These are phyloP conservation scores for Colostygia pectinataria DNA, from an alignment of 2,888 invertebrate genomes.

Conservation along the genomic window DNA sequence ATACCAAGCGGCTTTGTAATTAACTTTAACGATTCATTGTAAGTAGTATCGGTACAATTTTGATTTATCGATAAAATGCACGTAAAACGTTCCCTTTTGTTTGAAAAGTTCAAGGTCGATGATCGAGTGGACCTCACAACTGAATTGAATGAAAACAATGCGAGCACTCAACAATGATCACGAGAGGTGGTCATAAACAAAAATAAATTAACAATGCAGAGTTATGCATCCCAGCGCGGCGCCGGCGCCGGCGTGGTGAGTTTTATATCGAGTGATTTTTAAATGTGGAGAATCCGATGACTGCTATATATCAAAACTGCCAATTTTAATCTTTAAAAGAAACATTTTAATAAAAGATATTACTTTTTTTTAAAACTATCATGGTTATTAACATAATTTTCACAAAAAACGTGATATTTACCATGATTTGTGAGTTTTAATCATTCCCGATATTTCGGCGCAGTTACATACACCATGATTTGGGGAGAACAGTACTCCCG, in stretches of 20 bases:
- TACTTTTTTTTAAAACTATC: no score
- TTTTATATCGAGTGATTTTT: constrained; percentile 9
- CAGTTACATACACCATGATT: no score
- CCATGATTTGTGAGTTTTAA: background rate
- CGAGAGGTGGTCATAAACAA: constrained; percentile 30
- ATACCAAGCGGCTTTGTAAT: constrained; percentile 42
- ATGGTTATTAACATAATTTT: no score
- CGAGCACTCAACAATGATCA: constrained; percentile 43
- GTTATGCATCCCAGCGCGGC: constrained; percentile 14
- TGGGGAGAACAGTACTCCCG: no score
- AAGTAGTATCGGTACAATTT: constrained; percentile 44
- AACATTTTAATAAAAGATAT: background rate
- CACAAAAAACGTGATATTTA: no score
- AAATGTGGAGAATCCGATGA: constrained; percentile 9
- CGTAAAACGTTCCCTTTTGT: constrained; percentile 54
- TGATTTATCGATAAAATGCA: constrained; percentile 55
- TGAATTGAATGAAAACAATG: constrained; percentile 46
- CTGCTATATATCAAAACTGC: constrained; percentile 8
- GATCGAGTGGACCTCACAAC: constrained; percentile 39
- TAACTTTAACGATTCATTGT: constrained; percentile 57
- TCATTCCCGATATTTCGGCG: no score
- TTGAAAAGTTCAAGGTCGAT: constrained; percentile 55
- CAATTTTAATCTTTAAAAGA: constrained; percentile 4
- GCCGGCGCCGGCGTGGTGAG: constrained; percentile 4
- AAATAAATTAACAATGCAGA: constrained; percentile 30